Conservation (phyloP, 1,140 invertebrate species). For the Asobara japonica region DNA sequence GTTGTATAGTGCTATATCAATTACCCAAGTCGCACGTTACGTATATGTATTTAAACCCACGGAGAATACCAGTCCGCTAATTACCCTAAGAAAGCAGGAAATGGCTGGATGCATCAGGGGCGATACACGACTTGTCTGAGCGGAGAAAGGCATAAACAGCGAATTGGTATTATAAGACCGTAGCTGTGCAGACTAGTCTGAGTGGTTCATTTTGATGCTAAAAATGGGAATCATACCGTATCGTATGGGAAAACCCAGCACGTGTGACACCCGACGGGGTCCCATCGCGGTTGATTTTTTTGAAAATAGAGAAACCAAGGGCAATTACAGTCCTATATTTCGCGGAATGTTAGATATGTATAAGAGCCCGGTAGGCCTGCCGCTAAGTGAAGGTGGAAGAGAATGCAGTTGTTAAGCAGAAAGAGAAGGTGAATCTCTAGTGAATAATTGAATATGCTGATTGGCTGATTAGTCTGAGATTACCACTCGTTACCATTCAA, state of each 20-base stretch:
- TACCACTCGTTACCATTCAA: conserved; percentile 41
- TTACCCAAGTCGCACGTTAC: conserved; percentile 17
- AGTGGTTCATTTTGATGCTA: too few relatives aligned
- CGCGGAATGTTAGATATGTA: too few relatives aligned
- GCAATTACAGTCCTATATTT: too few relatives aligned
- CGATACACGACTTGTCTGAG: neutral
- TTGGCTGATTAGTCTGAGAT: conserved; percentile 41
- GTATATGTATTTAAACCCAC: conserved; percentile 24
- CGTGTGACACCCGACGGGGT: too few relatives aligned
- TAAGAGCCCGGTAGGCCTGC: neutral
- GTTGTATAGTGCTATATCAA: conserved; percentile 19
- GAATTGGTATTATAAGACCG: neutral
- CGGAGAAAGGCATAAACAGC: neutral
- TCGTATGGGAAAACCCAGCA: too few relatives aligned
- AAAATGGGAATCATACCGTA: too few relatives aligned
- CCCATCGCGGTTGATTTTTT: too few relatives aligned
- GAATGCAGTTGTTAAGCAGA: neutral
- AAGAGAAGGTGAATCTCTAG: conserved; percentile 14
- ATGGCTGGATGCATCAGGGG: neutral
- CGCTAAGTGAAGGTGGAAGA: neutral
- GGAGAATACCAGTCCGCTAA: conserved; percentile 15
- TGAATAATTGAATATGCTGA: conserved; percentile 45
- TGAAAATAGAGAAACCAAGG: too few relatives aligned
- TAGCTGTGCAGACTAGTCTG: too few relatives aligned
- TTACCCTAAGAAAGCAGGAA: conserved; percentile 20